Conservation (phyloP, 2,797 vertebrate species). For the Chiloscyllium punctatum region DNA sequence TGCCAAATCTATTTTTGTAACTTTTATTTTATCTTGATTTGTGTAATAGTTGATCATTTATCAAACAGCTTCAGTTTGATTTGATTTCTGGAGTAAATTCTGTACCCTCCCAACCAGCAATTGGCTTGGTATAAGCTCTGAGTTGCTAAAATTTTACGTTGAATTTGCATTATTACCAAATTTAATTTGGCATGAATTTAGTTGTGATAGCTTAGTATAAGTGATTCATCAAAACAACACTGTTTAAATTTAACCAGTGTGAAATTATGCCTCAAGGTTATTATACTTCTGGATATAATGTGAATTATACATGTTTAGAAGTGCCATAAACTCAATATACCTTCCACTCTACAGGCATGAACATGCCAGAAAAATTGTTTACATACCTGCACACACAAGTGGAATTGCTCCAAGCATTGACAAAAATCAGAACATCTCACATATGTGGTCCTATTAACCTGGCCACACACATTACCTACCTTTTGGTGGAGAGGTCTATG, state of each 20-base stretch:
- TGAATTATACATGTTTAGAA: not conserved
- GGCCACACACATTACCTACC: not conserved
- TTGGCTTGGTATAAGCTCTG: not conserved
- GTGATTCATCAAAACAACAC: not conserved
- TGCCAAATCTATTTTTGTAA: not conserved
- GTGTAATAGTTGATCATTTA: not conserved
- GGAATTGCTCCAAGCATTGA: not conserved
- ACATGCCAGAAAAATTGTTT: conserved; percentile 2
- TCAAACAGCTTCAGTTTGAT: not conserved
- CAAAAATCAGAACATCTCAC: not conserved
- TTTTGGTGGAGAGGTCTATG: not conserved
- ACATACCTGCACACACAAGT: not conserved
- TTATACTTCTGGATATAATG: not conserved
- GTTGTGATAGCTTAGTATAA: not conserved
- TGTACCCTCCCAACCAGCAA: not conserved
- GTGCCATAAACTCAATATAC: not conserved
- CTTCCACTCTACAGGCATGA: not conserved
- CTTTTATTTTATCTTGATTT: not conserved
- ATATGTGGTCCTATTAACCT: not conserved
- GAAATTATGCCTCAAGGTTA: not conserved
- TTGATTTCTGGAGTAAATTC: not conserved
- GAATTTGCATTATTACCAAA: not conserved
- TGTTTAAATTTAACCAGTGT: not conserved
- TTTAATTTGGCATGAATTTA: not conserved
- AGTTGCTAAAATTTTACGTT: not conserved